Evolutionary conservation across 2,113 vertebrate species (phyloP).

Genomic region (Chrysemys picta): DNA sequence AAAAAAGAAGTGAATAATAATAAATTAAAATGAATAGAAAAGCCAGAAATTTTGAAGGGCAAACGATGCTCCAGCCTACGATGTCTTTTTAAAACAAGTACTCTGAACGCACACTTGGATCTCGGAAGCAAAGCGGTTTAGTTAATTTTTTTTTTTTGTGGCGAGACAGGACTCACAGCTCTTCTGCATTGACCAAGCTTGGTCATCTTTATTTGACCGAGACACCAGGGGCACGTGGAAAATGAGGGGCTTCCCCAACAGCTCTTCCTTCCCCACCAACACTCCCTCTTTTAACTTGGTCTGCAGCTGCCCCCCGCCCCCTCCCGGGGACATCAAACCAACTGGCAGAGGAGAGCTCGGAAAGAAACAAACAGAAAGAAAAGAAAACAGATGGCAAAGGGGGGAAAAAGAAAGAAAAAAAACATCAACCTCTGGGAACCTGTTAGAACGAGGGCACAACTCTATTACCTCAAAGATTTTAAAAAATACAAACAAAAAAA

Average conservation of each 20-base stretch:
- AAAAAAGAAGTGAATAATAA: constrained; percentile 55
- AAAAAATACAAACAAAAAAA: constrained; percentile 41
- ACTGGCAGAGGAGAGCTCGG: constrained; percentile 40
- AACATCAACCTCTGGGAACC: constrained; percentile 76
- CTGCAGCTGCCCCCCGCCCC: constrained; percentile 26
- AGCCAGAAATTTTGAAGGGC: constrained; percentile 69
- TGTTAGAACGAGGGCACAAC: constrained; percentile 80
- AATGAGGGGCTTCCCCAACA: neutral
- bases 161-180: constrained; percentile 36
- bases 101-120: constrained; percentile 54
- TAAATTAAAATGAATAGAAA: constrained; percentile 63
- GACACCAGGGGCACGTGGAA: neutral
- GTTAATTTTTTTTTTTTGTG: constrained; percentile 50
- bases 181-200: neutral
- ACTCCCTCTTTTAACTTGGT: neutral
- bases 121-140: constrained; percentile 41
- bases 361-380: constrained; percentile 39
- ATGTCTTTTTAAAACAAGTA: constrained; percentile 47
- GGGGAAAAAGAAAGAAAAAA: constrained; percentile 27
- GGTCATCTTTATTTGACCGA: neutral
- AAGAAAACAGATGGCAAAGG: constrained; percentile 58
- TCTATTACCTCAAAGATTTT: constrained; percentile 78
- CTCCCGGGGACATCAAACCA: constrained; percentile 35
- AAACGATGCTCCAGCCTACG: constrained; percentile 47
- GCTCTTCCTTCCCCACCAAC: neutral